Base-by-base conservation (phyloP, 2,888 invertebrate genomes). In the Napeogenes inachia region DNA sequence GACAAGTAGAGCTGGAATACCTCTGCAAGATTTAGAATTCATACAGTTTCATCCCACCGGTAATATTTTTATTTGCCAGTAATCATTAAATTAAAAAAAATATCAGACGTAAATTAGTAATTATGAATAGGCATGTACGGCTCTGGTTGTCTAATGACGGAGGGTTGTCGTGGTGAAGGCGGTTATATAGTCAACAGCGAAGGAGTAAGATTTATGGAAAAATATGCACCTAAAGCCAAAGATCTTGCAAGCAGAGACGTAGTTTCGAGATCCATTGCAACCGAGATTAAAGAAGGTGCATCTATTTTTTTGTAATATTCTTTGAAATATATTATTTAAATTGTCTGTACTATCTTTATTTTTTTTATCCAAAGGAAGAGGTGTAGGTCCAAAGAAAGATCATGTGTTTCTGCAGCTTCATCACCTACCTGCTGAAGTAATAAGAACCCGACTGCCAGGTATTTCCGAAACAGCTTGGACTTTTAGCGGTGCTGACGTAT, bases 31-130 rank as follows among this genome's bases (percentile, higher is more conserved):
- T 90, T 93, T 99, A 91, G 99, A 99, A 86, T 99, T 99, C 79
- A 95, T 99, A 30, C 99, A 99, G 89, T 99, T 99, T 85, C 99
- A 99, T 85, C 99, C 99, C 0, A 99, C 99, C 64, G 98, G 97
- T 93, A 67, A 45, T 10, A 10, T 12, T 42, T 10, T 42, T 10
- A 42, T 10, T 42, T 42, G 42, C 12, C 42, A 42, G 10, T 42
- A 42, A 42, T 42, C 12, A 10, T 10, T 3, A 10, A 42, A 10
- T 42, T 42, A 10, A 10, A 50, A 50, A 12, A 30, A 30, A 50
- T 8, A 4, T 50, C 30, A 50, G 30, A 30, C 10, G 10, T 30
- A 50, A 21, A 50, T 50, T 21, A 50, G 12, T 45, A 47, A 30
- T 38, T 13, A 13, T 54, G 45, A 21, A 3, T 70, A 94, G 96